Percentiles rank a stretch among this genome's conserved stretches.
Conservation (phyloP, 2,113 vertebrate genomes). For the Tenrec ecaudatus region DNA sequence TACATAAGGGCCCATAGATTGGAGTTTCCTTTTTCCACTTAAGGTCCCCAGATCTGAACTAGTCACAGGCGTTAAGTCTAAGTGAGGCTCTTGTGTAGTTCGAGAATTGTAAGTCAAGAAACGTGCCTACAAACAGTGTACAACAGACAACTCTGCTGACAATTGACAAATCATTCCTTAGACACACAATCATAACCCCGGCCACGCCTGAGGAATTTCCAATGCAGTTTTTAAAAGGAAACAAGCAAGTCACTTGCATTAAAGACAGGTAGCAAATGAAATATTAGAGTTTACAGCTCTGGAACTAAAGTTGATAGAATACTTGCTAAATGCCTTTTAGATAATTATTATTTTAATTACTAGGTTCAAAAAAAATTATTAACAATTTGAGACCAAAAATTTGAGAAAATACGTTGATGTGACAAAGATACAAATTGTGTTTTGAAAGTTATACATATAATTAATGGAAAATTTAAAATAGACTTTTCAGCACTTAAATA, state of each 20-base stretch:
- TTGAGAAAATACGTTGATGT: background rate
- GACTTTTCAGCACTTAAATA: background rate
- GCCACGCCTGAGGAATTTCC: too few relatives aligned
- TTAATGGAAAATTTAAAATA: background rate
- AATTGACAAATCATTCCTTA: background rate
- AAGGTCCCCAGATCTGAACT: background rate
- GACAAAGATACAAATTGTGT: background rate
- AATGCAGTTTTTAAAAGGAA: too few relatives aligned
- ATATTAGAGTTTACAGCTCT: background rate
- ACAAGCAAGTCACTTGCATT: background rate
- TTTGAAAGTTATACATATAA: background rate
- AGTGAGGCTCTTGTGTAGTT: background rate
- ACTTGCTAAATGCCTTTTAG: background rate
- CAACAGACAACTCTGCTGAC: background rate
- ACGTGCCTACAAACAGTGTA: too few relatives aligned
- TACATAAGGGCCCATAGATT: background rate
- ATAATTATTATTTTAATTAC: background rate
- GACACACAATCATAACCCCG: background rate
- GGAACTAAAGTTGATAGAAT: background rate
- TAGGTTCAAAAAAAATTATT: background rate
- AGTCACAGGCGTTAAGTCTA: background rate
- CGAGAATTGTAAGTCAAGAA: background rate
- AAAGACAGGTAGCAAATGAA: background rate
- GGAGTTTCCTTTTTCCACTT: background rate
- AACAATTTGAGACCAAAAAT: background rate